phyloP scores from a whole-genome alignment of 2,888 invertebrate genomes.

The Cephus sareptanus region DNA sequence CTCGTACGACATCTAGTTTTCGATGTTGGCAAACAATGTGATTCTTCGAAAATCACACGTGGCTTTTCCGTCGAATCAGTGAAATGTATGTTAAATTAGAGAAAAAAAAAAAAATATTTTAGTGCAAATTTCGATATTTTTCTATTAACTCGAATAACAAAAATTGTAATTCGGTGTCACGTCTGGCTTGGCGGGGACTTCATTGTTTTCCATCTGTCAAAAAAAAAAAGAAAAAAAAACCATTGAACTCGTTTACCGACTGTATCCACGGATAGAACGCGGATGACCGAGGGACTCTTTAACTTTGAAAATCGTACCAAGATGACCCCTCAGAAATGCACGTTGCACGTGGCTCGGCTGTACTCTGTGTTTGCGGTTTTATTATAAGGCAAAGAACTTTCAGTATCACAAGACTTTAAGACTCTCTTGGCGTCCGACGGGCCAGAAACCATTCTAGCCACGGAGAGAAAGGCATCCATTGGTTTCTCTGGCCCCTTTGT shows the following conservation, averaged over 20 bases:
- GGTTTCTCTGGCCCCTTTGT: constrained; percentile 44
- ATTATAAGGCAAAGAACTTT: neutral
- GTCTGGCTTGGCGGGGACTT: neutral
- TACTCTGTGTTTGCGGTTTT: neutral
- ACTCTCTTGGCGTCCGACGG: neutral
- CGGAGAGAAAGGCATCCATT: constrained; percentile 47
- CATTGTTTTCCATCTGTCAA: neutral
- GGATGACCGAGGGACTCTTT: neutral
- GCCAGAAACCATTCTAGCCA: neutral
- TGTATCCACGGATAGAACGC: neutral
- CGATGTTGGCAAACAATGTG: neutral
- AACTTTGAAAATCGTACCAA: neutral
- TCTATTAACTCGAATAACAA: neutral
- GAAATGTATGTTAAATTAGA: no score
- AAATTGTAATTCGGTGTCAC: neutral
- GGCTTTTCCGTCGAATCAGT: no score
- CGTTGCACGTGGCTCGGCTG: neutral
- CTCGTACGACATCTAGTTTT: neutral
- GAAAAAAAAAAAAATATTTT: no score
- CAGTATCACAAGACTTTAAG: neutral
- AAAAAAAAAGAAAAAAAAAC: neutral
- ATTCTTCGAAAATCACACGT: no score
- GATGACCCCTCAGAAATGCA: neutral
- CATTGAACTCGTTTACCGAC: neutral
- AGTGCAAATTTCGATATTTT: no score